These are phyloP conservation scores for Apteryx owenii DNA, from an alignment of 2,113 vertebrate genomes.

Conservation along the genomic window DNA sequence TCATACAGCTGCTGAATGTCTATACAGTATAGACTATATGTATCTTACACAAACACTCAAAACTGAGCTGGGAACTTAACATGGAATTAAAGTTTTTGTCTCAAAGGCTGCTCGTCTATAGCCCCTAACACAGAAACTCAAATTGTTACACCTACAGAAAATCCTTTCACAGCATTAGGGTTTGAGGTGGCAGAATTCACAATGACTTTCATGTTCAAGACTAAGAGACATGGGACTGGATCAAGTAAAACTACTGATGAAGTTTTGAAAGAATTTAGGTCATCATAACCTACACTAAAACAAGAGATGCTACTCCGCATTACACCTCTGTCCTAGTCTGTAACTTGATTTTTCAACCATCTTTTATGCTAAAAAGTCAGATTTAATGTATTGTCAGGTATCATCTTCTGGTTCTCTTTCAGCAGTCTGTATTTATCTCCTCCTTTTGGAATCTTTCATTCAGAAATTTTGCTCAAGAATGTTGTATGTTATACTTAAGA, in stretches of 20 bases:
- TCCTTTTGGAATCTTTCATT: background rate
- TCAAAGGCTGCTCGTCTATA: background rate
- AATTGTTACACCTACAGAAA: background rate
- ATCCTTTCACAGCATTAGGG: background rate
- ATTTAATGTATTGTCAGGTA: background rate
- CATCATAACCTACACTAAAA: background rate
- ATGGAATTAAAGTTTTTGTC: background rate
- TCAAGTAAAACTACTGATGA: background rate
- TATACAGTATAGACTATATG: background rate
- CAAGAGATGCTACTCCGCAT: background rate
- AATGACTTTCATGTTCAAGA: background rate
- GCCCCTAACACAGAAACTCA: background rate
- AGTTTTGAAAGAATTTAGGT: background rate
- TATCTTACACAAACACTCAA: background rate
- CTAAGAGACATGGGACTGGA: background rate
- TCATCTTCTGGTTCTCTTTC: background rate
- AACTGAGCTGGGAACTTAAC: background rate
- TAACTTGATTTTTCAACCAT: background rate
- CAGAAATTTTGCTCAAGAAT: background rate
- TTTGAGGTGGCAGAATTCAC: background rate
- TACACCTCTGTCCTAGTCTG: background rate
- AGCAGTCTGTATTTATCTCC: background rate
- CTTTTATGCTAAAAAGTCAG: background rate
- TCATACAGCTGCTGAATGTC: no score
- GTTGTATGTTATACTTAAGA: background rate